Base-by-base conservation (phyloP, 2,113 vertebrate genomes). In the Nannobrachium achirus region DNA sequence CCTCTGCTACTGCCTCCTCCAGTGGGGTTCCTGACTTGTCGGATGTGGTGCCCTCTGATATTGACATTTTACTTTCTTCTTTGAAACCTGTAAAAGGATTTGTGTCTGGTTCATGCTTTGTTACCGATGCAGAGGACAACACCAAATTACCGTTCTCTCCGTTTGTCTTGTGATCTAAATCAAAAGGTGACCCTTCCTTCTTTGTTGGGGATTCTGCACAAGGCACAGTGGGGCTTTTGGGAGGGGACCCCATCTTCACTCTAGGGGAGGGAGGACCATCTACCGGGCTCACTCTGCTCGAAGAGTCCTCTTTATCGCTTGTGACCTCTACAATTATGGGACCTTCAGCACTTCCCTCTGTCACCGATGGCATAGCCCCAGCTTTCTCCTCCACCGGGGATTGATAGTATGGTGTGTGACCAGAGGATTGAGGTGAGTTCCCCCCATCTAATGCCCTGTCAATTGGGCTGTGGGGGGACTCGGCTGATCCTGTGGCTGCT, bases 61-160 rank as follows among this genome's bases (percentile, higher is more conserved):
- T 98, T 1, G 97, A 98, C 97, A 99, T 98, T 91, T 98, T 99
- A 11, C 94, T 97, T 10, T 99, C 97, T 75, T 98, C 97, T 89
- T 98, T 98, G 66, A 95, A 93, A 5, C 91, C 89, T 20, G 93
- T 84, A 4, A 94, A 93, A 65, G 90, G 94, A 75, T 88, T 90
- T 49, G 84, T 88, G 66, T 96, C 96, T 52, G 80, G 82, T 74
- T 94, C 93, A 39, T 91, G 89, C 79, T 93, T 92, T 66, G 87
- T 88, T 56, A 66, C 3, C 33, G 72, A 66, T 49, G 77, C 73
- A 61, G 85, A 75, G 45, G 58, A 82, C 45, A 83, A 76, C 42
- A 84, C 16, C 48, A 93, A 87, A 51, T 85, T 77, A 40, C 66
- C 52, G 71, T 25, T 65, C 59, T 93, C 95, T 81, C 81, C 92